A percentile compares a stretch with the other conserved stretches of the same genome.
Conservation (phyloP, 2,797 vertebrate species). For the Eulemur mongoz region DNA sequence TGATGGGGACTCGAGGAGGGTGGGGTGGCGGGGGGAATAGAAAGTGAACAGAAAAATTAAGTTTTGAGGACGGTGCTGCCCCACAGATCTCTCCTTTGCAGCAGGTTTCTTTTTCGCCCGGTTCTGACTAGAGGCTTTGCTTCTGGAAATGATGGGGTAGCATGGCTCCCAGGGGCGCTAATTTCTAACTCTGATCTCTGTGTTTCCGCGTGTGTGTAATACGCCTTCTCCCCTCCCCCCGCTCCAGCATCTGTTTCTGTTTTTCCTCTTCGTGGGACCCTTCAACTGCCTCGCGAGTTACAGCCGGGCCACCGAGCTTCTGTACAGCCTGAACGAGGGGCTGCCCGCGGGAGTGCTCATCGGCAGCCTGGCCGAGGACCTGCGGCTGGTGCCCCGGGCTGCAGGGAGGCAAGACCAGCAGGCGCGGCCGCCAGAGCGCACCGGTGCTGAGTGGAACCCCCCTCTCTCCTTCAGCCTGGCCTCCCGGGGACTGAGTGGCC, state of each 20-base stretch:
- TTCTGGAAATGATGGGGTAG: background rate
- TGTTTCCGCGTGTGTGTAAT: background rate
- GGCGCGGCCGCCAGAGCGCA: slow-evolving; percentile 84
- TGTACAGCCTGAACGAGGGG: slow-evolving; percentile 98
- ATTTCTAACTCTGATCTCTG: background rate
- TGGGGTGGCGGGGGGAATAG: background rate
- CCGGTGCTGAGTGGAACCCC: slow-evolving; percentile 75
- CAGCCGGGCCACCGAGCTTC: slow-evolving; percentile 94
- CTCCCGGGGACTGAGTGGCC: slow-evolving; percentile 90
- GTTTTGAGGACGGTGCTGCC: background rate
- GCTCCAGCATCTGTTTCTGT: slow-evolving; percentile 83
- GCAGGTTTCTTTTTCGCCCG: background rate
- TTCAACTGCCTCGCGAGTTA: slow-evolving; percentile 94
- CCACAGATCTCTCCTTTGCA: background rate
- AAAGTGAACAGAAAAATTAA: background rate
- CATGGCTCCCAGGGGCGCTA: background rate
- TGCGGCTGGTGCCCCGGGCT: slow-evolving; percentile 88
- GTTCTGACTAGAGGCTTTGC: background rate
- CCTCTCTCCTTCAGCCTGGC: slow-evolving; percentile 93
- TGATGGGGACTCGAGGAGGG: rapidly evolving
- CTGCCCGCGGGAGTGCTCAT: slow-evolving; percentile 94
- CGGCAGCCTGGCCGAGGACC: slow-evolving; percentile 92
- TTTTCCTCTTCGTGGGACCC: slow-evolving; percentile 92
- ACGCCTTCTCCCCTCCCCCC: slow-evolving; percentile 29
- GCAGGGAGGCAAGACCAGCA: slow-evolving; percentile 84